A percentile compares a stretch with the other conserved stretches of the same genome.
Conservation (phyloP, 1,140 invertebrate genomes). For the Zeugodacus cucurbitae region DNA sequence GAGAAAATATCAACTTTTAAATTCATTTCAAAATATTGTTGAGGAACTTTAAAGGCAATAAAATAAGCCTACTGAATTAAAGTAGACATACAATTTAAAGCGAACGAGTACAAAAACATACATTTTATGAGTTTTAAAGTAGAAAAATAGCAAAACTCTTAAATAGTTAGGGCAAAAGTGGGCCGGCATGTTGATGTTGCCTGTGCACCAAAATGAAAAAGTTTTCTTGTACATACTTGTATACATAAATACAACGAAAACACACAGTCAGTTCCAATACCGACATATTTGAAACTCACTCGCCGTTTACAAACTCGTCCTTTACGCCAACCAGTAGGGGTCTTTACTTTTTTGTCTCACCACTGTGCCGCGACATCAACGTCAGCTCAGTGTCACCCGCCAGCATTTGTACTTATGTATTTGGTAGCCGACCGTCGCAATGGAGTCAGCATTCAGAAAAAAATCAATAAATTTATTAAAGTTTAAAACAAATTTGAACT, state of each 20-base stretch:
- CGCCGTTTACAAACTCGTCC: background rate
- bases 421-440: background rate
- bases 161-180: background rate
- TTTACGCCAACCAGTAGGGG: background rate
- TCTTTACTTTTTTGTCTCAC: background rate
- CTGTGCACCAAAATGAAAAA: background rate
- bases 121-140: background rate
- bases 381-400: slow-evolving; percentile 30
- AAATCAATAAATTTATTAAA: slow-evolving; percentile 37
- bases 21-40: no score
- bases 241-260: background rate
- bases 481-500: slow-evolving; percentile 32
- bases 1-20: no score
- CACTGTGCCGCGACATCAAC: slow-evolving; percentile 13
- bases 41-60: no score
- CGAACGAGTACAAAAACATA: no score
- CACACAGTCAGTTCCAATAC: background rate
- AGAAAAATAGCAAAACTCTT: background rate
- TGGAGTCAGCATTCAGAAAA: background rate
- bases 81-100: no score
- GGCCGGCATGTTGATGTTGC: background rate
- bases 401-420: background rate
- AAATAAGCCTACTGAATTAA: no score
- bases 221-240: background rate
- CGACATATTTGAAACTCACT: background rate